Percentiles rank a stretch among this genome's conserved stretches.
Evolutionary conservation across 1,140 invertebrate species (phyloP).

Genomic region (Neuroterus valhalla): DNA sequence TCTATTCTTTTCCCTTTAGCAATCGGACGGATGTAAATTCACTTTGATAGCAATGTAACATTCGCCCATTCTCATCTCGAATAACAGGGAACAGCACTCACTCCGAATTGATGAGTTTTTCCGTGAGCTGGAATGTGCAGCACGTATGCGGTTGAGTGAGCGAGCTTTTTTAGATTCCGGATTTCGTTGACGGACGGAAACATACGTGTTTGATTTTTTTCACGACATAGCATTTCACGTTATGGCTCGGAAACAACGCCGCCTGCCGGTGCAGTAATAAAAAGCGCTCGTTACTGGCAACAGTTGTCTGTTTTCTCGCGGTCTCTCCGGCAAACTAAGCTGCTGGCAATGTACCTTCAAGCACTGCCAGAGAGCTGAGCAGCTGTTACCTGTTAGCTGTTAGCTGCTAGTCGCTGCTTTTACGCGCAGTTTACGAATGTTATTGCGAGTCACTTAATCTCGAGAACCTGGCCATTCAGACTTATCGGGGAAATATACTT

Average conservation of each 20-base stretch:
- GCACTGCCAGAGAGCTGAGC: background rate
- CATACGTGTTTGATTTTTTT: conserved; percentile 30
- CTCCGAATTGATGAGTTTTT: no score
- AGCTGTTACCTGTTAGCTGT: conserved; percentile 1
- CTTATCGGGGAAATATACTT: background rate
- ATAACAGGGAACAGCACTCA: no score
- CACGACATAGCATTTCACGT: conserved; percentile 26
- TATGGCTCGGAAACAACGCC: conserved; percentile 17
- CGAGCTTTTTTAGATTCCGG: background rate
- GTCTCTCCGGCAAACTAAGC: conserved; percentile 29
- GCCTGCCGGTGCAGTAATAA: conserved; percentile 27
- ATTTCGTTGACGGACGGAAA: conserved; percentile 13
- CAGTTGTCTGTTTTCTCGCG: conserved; percentile 30
- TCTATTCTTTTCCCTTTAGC: no score
- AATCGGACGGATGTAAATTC: no score
- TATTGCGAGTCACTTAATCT: conserved; percentile 27
- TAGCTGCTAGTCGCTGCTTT: conserved; percentile 9
- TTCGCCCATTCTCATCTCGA: no score
- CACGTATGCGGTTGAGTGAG: no score
- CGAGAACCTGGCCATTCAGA: background rate
- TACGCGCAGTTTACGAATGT: conserved; percentile 16
- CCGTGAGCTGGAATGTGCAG: background rate
- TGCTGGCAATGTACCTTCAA: conserved; percentile 13
- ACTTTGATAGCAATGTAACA: no score
- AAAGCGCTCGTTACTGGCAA: conserved; percentile 29